Evolutionary conservation across 2,113 vertebrate genomes (phyloP).

Genomic region (Dicaeum eximium): DNA sequence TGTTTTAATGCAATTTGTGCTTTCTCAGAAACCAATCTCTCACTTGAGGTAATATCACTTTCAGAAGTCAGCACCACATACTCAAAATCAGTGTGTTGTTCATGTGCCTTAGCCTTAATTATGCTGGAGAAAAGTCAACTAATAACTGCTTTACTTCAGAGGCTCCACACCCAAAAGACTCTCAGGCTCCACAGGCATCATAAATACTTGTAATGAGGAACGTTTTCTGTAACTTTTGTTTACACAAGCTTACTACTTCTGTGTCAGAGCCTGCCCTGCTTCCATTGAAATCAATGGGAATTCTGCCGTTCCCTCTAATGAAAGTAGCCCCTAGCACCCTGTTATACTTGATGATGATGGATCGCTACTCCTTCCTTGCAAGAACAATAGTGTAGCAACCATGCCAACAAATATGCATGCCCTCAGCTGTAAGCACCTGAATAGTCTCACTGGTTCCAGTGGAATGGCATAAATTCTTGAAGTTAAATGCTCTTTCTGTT

Average conservation of each 20-base stretch:
- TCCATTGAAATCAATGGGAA: neutral
- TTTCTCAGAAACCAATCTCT: neutral
- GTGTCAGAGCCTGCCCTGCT: neutral
- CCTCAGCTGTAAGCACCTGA: neutral
- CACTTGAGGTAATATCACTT: neutral
- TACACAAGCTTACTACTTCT: neutral
- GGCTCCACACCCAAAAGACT: constrained; percentile 16
- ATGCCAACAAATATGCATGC: neutral
- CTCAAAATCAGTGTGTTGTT: neutral
- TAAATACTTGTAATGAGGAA: constrained; percentile 13
- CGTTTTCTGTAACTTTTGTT: neutral
- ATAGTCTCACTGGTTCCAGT: neutral
- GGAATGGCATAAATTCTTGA: neutral
- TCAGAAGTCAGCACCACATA: neutral
- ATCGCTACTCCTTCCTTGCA: neutral
- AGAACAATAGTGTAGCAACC: neutral
- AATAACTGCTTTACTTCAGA: neutral
- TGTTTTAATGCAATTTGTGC: neutral
- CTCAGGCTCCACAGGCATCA: neutral
- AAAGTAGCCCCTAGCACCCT: neutral
- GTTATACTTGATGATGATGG: neutral
- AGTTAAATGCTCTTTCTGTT: neutral
- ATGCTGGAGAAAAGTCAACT: neutral
- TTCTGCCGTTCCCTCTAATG: neutral
- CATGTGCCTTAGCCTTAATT: neutral